Evolutionary conservation across 2,113 vertebrate species (phyloP).

Genomic region (Excalfactoria chinensis): DNA sequence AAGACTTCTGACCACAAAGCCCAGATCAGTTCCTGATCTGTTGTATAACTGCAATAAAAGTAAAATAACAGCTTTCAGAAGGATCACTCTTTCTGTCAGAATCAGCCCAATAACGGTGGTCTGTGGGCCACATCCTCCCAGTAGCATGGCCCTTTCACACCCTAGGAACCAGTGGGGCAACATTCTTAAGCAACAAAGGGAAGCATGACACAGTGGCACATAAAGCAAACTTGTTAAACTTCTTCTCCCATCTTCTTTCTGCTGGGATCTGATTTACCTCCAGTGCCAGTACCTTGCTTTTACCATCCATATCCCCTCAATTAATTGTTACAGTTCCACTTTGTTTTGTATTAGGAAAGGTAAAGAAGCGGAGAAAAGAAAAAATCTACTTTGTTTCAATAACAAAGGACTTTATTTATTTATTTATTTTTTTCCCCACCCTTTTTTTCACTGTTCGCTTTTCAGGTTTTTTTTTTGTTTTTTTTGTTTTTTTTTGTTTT

Average conservation of each 20-base stretch:
- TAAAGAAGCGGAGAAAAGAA: neutral
- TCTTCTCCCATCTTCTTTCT: conserved; percentile 26
- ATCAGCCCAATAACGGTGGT: neutral
- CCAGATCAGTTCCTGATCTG: neutral
- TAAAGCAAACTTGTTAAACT: conserved; percentile 50
- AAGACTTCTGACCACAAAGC: neutral
- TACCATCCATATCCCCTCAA: neutral
- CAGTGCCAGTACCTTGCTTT: neutral
- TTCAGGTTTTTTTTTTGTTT: neutral
- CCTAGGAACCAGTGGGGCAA: conserved; percentile 62
- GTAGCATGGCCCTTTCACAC: conserved; percentile 46
- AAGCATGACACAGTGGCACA: conserved; percentile 49
- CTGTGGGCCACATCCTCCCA: conserved; percentile 39
- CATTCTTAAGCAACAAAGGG: conserved; percentile 63
- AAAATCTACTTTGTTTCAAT: conserved; percentile 16
- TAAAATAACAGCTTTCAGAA: conserved; percentile 23
- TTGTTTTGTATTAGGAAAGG: neutral
- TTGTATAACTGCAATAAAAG: neutral
- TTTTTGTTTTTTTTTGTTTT: too few species aligned
- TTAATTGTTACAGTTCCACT: neutral
- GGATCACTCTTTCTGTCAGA: neutral
- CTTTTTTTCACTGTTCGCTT: neutral
- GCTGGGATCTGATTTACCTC: conserved; percentile 5
- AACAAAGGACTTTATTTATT: neutral
- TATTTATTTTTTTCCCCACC: too few species aligned